Evolutionary conservation across 2,113 vertebrate genomes (phyloP), one percentile per base, ranked within the genome.

Genomic region (Choloepus hoffmanni): DNA sequence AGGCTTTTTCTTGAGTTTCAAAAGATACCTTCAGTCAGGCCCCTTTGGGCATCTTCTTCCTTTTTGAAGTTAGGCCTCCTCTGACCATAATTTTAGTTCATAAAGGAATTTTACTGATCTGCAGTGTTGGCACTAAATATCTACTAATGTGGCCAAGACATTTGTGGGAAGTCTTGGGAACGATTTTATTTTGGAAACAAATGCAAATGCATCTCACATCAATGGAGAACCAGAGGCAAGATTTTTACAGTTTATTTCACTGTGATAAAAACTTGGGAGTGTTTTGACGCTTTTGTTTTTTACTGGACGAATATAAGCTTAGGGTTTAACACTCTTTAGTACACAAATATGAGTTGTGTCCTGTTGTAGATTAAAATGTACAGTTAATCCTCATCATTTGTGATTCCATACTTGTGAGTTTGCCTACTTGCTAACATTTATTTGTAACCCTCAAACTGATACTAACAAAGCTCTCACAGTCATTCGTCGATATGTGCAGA

Each of bases 21-120:
- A 79, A 87, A 85, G 91, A 50, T 24, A 70, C 85, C 88, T 92
- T 48, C 48, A 95, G 70, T 96, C 76, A 94, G 87, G 94, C 94
- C 88, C 10, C 58, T 85, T 78, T 89, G 70, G 53, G 86, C 92
- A 88, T 92, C 40, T 74, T 83, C 79, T 97, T 97, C 81, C 53
- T 95, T 96, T 96, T 96, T 82, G 87, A 94, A 76, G 89, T 62
- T 86, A 92, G 81, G 26, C 19, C 58, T 89, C 94, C 45, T 82
- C 90, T 94, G 95, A 87, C 76, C 48, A 85, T 93, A 96, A 96
- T 92, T 93, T 97, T 95, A 96, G 85, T 95, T 67, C 93, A 76
- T 62, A 94, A 89, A 88, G 89, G 97, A 96, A 96, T 96, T 92
- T 88, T 77, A 90, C 94, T 95, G 95, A 95, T 89, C 81, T 95